A percentile compares a stretch with the other conserved stretches of the same genome.
These are phyloP conservation scores for Cyclophora albipunctata DNA, from an alignment of 2,888 invertebrate species.

Conservation along the genomic window DNA sequence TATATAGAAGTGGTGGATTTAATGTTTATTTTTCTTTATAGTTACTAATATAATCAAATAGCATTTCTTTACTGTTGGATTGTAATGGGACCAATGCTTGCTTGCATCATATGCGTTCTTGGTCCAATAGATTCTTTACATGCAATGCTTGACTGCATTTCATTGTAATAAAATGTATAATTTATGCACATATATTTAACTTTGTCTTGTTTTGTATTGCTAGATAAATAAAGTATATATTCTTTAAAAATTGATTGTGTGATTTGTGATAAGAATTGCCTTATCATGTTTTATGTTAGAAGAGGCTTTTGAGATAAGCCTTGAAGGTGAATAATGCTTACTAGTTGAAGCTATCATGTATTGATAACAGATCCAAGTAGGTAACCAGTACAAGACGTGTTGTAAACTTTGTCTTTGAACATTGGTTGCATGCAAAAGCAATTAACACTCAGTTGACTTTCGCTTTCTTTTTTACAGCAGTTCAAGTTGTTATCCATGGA, in stretches of 20 bases:
- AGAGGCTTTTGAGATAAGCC: slow-evolving; percentile 2
- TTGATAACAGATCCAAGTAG: no score
- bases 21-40: background rate
- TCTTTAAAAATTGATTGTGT: slow-evolving; percentile 28
- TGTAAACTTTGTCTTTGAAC: no score
- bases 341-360: no score
- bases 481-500: no score
- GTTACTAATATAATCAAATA: slow-evolving; percentile 3
- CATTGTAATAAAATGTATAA: slow-evolving; percentile 21
- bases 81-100: slow-evolving; percentile 29
- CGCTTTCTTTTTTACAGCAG: no score
- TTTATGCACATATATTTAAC: slow-evolving; percentile 32
- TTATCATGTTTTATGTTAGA: slow-evolving; percentile 6
- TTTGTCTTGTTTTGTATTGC: slow-evolving; percentile 53
- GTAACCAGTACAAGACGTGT: no score
- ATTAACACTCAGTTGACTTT: no score
- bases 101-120: slow-evolving; percentile 18
- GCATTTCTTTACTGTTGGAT: slow-evolving; percentile 18
- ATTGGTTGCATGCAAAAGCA: no score
- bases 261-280: slow-evolving; percentile 16
- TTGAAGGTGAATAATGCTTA: background rate
- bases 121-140: slow-evolving; percentile 13
- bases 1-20: background rate
- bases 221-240: slow-evolving; percentile 51
- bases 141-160: slow-evolving; percentile 2